phyloP scores from a whole-genome alignment of 2,888 invertebrate genomes.

The Pardosa pseudoannulata region DNA sequence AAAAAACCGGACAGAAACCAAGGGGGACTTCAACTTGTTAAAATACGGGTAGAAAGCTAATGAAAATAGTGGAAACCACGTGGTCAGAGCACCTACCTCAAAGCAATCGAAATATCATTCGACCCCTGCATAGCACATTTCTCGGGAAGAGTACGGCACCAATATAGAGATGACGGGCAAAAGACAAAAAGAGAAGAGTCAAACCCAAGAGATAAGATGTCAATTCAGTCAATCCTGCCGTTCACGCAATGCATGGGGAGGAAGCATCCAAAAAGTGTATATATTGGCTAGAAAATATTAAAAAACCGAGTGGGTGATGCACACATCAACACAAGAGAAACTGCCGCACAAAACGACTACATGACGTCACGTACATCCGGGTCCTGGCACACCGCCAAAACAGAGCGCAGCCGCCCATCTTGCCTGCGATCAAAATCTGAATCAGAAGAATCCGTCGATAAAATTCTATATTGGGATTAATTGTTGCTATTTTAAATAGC shows the following conservation, averaged over 20 bases:
- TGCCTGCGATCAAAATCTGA: neutral
- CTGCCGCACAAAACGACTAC: slow-evolving; percentile 4
- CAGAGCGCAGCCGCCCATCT: neutral
- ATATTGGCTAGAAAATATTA: neutral
- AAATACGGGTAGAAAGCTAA: neutral
- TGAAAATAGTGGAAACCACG: neutral
- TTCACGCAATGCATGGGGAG: neutral
- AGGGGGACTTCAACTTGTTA: neutral
- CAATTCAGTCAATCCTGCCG: neutral
- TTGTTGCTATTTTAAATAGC: too few species aligned
- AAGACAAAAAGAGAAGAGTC: neutral
- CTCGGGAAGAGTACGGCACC: neutral
- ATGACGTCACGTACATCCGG: slow-evolving; percentile 21
- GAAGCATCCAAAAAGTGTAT: neutral
- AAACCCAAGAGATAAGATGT: neutral
- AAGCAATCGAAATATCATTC: neutral
- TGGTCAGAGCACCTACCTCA: slow-evolving; percentile 4
- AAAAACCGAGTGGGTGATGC: neutral
- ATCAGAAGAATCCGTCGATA: too few species aligned
- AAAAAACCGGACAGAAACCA: too few species aligned
- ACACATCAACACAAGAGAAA: neutral
- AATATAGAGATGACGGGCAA: neutral
- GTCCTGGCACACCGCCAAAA: slow-evolving; percentile 11
- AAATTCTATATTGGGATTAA: too few species aligned
- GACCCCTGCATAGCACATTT: neutral